Conservation (phyloP, 2,888 invertebrate genomes). For the Amblyteles armatorius region DNA sequence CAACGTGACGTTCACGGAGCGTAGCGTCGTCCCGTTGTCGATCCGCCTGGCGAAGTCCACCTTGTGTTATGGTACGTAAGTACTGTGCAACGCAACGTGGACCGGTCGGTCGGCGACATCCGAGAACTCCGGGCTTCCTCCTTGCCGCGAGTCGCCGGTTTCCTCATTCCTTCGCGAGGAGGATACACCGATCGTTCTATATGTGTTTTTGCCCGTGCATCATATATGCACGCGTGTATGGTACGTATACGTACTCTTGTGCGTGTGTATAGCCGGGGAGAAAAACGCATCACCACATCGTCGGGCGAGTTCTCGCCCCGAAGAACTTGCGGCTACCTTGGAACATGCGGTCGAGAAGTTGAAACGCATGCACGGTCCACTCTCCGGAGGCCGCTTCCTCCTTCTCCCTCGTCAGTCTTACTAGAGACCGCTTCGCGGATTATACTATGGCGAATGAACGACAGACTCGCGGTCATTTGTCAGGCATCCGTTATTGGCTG, state of each 20-base stretch:
- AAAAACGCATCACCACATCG: slow-evolving; percentile 38
- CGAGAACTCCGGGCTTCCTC: slow-evolving; percentile 74
- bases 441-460: slow-evolving; percentile 44
- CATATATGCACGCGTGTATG: slow-evolving; percentile 2
- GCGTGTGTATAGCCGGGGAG: neutral
- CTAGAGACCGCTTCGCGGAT: slow-evolving; percentile 12
- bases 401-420: slow-evolving; percentile 9
- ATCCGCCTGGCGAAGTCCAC: slow-evolving; percentile 71
- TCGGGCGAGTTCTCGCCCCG: slow-evolving; percentile 11
- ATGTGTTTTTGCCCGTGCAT: slow-evolving; percentile 16
- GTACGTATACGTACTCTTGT: neutral
- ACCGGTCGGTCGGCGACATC: slow-evolving; percentile 77
- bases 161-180: slow-evolving; percentile 75
- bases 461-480: slow-evolving; percentile 48
- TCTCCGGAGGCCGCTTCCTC: neutral
- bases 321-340: slow-evolving; percentile 29
- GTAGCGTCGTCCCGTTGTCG: slow-evolving; percentile 77
- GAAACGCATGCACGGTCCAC: slow-evolving; percentile 27
- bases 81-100: slow-evolving; percentile 61
- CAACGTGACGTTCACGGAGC: slow-evolving; percentile 74
- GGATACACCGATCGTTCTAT: slow-evolving; percentile 36
- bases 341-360: slow-evolving; percentile 18
- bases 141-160: slow-evolving; percentile 66
- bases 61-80: slow-evolving; percentile 43
- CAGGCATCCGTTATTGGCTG: slow-evolving; percentile 53